Evolutionary conservation across 2,113 vertebrate genomes (phyloP), one percentile per base, ranked within the genome.

Genomic region (Rhodinocichla rosea): DNA sequence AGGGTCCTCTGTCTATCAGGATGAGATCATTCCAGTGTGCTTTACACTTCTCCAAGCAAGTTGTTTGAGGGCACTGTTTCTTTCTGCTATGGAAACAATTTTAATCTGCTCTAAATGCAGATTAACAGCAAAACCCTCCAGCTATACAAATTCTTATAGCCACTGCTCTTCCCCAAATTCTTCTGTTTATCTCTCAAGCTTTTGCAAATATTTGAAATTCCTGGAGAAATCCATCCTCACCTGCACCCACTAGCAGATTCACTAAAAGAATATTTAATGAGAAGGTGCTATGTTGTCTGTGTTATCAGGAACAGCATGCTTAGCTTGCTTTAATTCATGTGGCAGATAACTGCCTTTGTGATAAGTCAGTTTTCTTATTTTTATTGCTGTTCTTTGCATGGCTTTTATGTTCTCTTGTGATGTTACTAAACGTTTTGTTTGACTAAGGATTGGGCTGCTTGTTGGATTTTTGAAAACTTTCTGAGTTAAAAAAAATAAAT

Each of bases 191-290:
- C 79, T 73, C 65, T 68, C 0, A 0, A 67, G 71, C 64, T 95
- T 91, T 84, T 68, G 37, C 52, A 96, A 92, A 92, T 93, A 93
- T 88, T 95, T 94, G 88, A 87, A 86, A 90, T 94, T 96, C 93
- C 73, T 90, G 83, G 45, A 93, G 90, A 69, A 94, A 95, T 19
- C 21, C 0, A 0, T 86, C 60, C 74, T 93, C 65, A 95, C 85
- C 79, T 95, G 85, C 79, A 89, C 33, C 78, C 67, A 27, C 60
- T 47, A 87, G 64, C 76, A 89, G 60, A 86, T 33, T 35, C n/a
- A 67, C 73, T 86, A 28, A 89, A 89, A 82, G 90, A 96, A 93
- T 90, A 81, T 90, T 90, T 94, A 90, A 95, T 90, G 73, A 78
- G 83, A 53, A 92, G 76, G 56, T 62, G 5, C 73, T 68, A 33